Evolutionary conservation across 2,888 invertebrate genomes (phyloP), one percentile per base, ranked within the genome.

Genomic region (Anagyrus pseudococci): DNA sequence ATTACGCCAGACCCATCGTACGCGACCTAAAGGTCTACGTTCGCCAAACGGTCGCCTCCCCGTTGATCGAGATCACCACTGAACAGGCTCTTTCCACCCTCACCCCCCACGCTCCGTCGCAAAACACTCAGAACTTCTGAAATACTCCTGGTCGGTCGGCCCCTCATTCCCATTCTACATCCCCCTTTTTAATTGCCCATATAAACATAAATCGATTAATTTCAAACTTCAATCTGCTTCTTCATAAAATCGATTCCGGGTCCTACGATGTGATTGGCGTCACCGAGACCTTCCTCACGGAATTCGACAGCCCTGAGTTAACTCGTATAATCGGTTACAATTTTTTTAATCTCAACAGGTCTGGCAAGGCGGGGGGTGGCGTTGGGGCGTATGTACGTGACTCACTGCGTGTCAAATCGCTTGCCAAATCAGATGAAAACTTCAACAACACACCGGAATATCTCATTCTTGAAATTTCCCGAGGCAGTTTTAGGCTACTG

Each of bases 181-280:
- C 26, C 7, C n/a, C 26, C 7, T 25, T 25, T 8, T 4, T 6
- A 26, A 46, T 46, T n/a, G 48, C 22, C 4, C 48, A 48, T 25
- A 10, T 48, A 15, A 48, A 48, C n/a, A 48, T 48, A 25, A 48
- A 48, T 25, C 48, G 26, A 2, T 25, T 48, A 3, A n/a, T 3
- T 4, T 15, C 48, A 15, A 23, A 48, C 25, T 48, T 48, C n/a
- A 15, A 7, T 17, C 8, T 25, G 2, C 48, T 48, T 15, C 22
- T 25, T 15, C 4, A 7, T 26, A 7, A 23, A 7, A 10, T 26
- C 15, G 7, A 4, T 4, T 13, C 2, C 4, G 25, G 13, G 15
- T n/a, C 4, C 13, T 48, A 25, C 25, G 48, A 23, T 23, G 17
- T 25, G 13, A n/a, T 48, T 10, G 48, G 26, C 3, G 25, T 48